These are phyloP conservation scores for Trematomus bernacchii DNA, from an alignment of 2,797 vertebrate species.

Conservation along the genomic window DNA sequence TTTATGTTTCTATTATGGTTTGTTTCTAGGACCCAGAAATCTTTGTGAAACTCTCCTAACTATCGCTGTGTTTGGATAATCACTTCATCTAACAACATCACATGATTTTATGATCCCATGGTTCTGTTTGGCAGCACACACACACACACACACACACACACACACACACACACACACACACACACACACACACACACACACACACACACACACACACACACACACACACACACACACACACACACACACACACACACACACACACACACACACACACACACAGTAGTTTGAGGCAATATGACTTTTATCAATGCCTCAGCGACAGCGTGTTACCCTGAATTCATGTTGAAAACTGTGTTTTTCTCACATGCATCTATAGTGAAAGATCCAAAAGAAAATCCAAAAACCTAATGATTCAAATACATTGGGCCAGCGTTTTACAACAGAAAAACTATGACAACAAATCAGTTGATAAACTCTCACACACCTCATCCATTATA, in stretches of 20 bases:
- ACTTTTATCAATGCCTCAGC: background rate
- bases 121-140: conserved; percentile 36
- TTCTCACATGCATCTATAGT: no score
- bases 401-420: no score
- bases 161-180: conserved; percentile 13
- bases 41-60: conserved; percentile 22
- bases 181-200: conserved; percentile 13
- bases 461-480: no score
- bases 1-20: conserved; percentile 20
- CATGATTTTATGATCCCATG: conserved; percentile 69
- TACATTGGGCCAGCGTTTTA: no score
- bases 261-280: no score
- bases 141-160: conserved; percentile 19
- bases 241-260: no score
- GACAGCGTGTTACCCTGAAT: background rate
- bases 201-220: no score
- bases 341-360: no score
- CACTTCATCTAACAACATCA: conserved; percentile 65
- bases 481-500: no score
- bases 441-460: no score
- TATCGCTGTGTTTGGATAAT: conserved; percentile 37
- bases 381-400: no score
- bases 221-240: no score
- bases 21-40: conserved; percentile 23
- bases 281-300: background rate